Conservation (phyloP, 2,113 vertebrate species). For the Orycteropus afer region DNA sequence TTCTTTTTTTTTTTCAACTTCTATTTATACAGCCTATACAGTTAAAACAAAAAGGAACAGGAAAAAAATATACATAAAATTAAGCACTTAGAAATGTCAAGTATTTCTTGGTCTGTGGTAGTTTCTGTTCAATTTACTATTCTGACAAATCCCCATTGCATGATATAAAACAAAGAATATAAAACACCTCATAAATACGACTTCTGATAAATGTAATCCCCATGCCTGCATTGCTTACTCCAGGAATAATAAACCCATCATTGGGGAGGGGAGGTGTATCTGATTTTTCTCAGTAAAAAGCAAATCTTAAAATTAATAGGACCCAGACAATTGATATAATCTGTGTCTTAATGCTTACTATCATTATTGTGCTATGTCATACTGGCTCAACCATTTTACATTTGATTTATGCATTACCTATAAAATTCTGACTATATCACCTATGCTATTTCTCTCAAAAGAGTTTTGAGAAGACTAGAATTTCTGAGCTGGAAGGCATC, state of each 20-base stretch:
- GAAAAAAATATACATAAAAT: constrained; percentile 2
- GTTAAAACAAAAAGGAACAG: not conserved
- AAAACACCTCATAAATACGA: not conserved
- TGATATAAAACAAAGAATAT: constrained; percentile 3
- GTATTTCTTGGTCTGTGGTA: not conserved
- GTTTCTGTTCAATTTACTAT: not conserved
- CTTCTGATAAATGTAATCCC: not conserved
- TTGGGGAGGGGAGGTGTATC: no score
- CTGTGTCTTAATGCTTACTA: not conserved
- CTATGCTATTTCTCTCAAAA: not conserved
- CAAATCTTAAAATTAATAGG: not conserved
- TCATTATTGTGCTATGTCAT: not conserved
- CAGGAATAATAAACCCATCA: constrained; percentile 5
- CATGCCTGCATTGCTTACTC: not conserved
- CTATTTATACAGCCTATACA: not conserved
- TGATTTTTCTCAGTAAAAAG: not conserved
- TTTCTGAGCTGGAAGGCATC: not conserved
- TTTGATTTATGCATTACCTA: not conserved
- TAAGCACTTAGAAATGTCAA: not conserved
- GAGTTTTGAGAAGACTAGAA: not conserved
- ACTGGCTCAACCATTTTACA: constrained; percentile 2
- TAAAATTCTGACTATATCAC: not conserved
- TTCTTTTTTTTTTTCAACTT: not conserved
- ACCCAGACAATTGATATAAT: not conserved
- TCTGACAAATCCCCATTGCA: not conserved